Conservation (phyloP, 30 jellyfish, hydroid and myxozoan species). For the Pseudorhiza aurosa region DNA sequence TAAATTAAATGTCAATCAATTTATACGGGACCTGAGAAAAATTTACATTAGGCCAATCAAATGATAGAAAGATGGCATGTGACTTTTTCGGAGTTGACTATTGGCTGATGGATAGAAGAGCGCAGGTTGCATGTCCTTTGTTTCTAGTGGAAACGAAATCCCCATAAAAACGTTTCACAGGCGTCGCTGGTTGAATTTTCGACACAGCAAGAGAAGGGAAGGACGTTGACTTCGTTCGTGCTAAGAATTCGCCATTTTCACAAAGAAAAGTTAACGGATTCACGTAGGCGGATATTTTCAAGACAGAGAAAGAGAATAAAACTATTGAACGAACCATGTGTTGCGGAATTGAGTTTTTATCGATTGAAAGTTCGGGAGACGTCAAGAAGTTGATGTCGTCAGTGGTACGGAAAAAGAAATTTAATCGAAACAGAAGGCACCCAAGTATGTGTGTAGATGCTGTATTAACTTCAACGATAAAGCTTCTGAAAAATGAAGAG, state of each 20-base stretch:
- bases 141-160: not conserved
- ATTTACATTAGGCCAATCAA: not conserved
- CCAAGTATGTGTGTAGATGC: constrained; percentile 77
- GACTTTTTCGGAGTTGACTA: not conserved
- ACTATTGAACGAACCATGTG: no score
- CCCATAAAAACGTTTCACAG: not conserved
- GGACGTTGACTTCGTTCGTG: no score
- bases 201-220: no score
- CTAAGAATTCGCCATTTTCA: no score
- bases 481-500: constrained; percentile 25
- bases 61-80: not conserved
- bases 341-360: constrained; percentile 41
- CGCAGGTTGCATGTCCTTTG: not conserved
- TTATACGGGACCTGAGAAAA: not conserved
- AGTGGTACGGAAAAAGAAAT: constrained; percentile 34
- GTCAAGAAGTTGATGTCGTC: constrained; percentile 49
- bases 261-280: no score
- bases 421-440: constrained; percentile 49
- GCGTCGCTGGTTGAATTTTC: not conserved
- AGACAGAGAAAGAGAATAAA: no score
- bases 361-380: constrained; percentile 23
- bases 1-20: no score
- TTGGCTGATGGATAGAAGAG: no score
- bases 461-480: constrained; percentile 40
- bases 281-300: no score